Base-by-base conservation (phyloP, 1,140 invertebrate genomes). In the Daktulosphaira vitifoliae region DNA sequence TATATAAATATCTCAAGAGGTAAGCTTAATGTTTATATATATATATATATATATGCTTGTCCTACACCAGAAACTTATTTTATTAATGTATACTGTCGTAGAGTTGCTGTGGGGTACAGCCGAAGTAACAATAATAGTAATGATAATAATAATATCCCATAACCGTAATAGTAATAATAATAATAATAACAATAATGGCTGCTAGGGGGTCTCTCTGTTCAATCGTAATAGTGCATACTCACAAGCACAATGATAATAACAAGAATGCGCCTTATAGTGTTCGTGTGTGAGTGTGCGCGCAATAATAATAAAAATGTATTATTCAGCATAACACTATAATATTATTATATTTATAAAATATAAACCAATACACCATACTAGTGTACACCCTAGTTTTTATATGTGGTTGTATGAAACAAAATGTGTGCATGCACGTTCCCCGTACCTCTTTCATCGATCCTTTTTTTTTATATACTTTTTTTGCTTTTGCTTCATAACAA, bases 241-340 rank as follows among this genome's bases (percentile, higher is more conserved):
- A n/a, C n/a, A n/a, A n/a, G n/a, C n/a, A 44, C 54, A 59, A 59
- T 59, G 54, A 59, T 59, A 59, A 59, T 59, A 59, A 59, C 54
- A 39, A 59, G 54, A 59, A 59, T 59, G 54, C 53, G 54, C 53
- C 53, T 56, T 56, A 56, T 33, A 33, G 38, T 59, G 54, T 59
- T 20, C 44, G 54, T 59, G 54, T 59, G 29, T 33, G 38, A 44
- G 54, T 59, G 37, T 59, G 54, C 44, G 54, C 44, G 54, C 54
- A 59, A 59, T 59, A 59, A 59, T 59, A 59, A 59, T 59, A 59
- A 59, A 59, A 59, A 59, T 59, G 54, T 59, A 59, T 59, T 59
- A 59, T 59, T 59, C 54, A 59, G 39, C 54, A 46, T 59, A 59
- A 59, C 54, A 59, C 54, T 59, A 46, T 59, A 33, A 33, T 33